Conservation (phyloP, 1,140 invertebrate species). For the Anastrepha obliqua region DNA sequence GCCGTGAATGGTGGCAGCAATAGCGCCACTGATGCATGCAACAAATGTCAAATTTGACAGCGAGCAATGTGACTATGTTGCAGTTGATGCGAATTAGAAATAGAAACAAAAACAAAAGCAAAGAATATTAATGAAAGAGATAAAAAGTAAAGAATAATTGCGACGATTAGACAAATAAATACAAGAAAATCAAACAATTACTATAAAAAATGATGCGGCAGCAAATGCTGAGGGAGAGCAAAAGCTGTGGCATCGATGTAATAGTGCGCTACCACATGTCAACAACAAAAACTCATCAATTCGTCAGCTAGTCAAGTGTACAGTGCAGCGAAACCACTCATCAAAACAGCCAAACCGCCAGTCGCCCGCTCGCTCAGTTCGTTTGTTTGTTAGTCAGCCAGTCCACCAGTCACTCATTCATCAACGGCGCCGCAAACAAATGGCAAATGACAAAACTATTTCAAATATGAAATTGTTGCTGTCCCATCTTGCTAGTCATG, state of each 20-base stretch:
- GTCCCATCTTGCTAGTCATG: neutral
- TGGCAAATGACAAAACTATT: conserved; percentile 49
- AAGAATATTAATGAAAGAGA: conserved; percentile 9
- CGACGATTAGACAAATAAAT: conserved; percentile 28
- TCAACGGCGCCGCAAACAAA: conserved; percentile 39
- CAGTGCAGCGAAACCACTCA: neutral
- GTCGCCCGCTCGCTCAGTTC: too few species aligned
- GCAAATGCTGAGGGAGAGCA: neutral
- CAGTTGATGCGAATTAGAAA: neutral
- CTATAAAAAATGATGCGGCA: neutral
- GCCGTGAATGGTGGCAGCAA: conserved; percentile 40
- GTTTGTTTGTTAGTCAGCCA: neutral
- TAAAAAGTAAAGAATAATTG: neutral
- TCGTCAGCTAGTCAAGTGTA: neutral
- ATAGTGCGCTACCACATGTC: neutral
- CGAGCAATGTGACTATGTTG: conserved; percentile 39
- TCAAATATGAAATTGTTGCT: conserved; percentile 47
- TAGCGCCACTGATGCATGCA: conserved; percentile 47
- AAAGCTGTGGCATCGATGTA: neutral
- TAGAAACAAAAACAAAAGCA: neutral
- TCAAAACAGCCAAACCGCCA: neutral
- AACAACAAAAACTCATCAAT: conserved; percentile 22
- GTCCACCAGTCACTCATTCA: neutral
- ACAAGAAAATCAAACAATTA: conserved; percentile 21
- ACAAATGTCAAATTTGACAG: conserved; percentile 54